These are phyloP conservation scores for Gadus chalcogrammus DNA, from an alignment of 2,113 vertebrate species.

Conservation along the genomic window DNA sequence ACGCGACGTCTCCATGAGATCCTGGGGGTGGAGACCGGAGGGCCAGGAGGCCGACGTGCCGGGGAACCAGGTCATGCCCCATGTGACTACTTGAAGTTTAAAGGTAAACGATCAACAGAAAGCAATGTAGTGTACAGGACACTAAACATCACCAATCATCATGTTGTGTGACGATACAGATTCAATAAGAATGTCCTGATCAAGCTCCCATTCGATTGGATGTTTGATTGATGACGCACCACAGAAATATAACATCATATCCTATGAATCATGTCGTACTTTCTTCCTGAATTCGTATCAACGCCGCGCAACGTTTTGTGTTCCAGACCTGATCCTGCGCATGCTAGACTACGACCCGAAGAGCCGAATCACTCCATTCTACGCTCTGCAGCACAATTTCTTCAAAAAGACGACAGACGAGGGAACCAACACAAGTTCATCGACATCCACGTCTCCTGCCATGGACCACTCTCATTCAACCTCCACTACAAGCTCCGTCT, in stretches of 20 bases:
- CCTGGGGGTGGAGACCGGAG: slow-evolving; percentile 90
- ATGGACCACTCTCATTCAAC: slow-evolving; percentile 95
- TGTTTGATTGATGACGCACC: too few species aligned
- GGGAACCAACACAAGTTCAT: slow-evolving; percentile 93
- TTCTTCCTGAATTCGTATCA: background rate
- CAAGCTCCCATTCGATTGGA: too few species aligned
- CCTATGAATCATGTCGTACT: background rate
- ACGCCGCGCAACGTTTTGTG: background rate
- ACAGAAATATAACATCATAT: too few species aligned
- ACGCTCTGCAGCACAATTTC: slow-evolving; percentile 95
- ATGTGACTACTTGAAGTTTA: slow-evolving; percentile 94
- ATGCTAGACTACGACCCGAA: slow-evolving; percentile 96
- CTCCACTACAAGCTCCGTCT: slow-evolving; percentile 92
- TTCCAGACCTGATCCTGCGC: slow-evolving; percentile 85
- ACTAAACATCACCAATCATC: background rate
- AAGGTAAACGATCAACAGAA: slow-evolving; percentile 56
- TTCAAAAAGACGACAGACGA: slow-evolving; percentile 96
- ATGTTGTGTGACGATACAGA: too few species aligned
- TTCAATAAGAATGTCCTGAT: too few species aligned
- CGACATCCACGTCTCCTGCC: slow-evolving; percentile 85
- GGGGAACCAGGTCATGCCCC: slow-evolving; percentile 91
- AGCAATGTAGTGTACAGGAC: background rate
- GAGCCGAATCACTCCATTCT: slow-evolving; percentile 91
- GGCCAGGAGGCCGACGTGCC: slow-evolving; percentile 85
- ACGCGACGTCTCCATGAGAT: slow-evolving; percentile 91